A percentile compares a stretch with the other conserved stretches of the same genome.
Evolutionary conservation across 2,797 vertebrate genomes (phyloP).

Genomic region (Characodon lateralis): DNA sequence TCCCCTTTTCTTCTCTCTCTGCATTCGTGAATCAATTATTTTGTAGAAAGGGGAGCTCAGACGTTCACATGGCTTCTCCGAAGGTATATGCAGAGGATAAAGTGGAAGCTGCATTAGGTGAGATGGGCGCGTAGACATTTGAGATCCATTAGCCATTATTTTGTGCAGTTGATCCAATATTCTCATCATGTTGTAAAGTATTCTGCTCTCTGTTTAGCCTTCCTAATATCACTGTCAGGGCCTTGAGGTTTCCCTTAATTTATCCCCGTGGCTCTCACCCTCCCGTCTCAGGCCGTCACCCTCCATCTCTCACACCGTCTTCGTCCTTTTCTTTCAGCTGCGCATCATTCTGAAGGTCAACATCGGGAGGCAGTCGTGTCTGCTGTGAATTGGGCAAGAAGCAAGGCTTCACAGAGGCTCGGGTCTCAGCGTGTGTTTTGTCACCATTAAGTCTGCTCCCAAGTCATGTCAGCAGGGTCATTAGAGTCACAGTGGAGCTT

Average conservation of each 20-base stretch:
- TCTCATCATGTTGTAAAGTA: slow-evolving; percentile 53
- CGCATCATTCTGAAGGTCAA: slow-evolving; percentile 63
- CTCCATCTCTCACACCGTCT: not conserved
- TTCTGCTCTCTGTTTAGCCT: slow-evolving; percentile 49
- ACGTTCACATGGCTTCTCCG: slow-evolving; percentile 24
- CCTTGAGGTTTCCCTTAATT: slow-evolving; percentile 40
- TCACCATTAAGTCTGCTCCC: slow-evolving; percentile 56
- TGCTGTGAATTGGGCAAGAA: slow-evolving; percentile 55
- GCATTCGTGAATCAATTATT: slow-evolving; percentile 57
- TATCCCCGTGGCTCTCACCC: slow-evolving; percentile 26
- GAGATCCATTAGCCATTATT: slow-evolving; percentile 65
- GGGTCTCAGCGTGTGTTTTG: slow-evolving; percentile 53
- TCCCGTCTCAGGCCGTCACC: slow-evolving; percentile 12
- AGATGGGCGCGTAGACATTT: slow-evolving; percentile 48
- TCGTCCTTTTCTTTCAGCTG: slow-evolving; percentile 27
- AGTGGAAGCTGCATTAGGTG: slow-evolving; percentile 41
- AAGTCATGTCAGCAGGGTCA: slow-evolving; percentile 52
- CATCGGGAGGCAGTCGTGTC: slow-evolving; percentile 50
- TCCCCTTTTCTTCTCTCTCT: slow-evolving; percentile 35
- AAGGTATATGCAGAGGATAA: slow-evolving; percentile 29
- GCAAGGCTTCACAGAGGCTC: slow-evolving; percentile 27
- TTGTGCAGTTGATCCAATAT: slow-evolving; percentile 36
- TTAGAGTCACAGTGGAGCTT: slow-evolving; percentile 41
- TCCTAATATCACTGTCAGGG: slow-evolving; percentile 33
- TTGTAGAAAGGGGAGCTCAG: slow-evolving; percentile 23